These are phyloP conservation scores for Petrosia ficiformis DNA, from an alignment of 37 sponge, comb jelly and placozoan genomes.

Conservation along the genomic window DNA sequence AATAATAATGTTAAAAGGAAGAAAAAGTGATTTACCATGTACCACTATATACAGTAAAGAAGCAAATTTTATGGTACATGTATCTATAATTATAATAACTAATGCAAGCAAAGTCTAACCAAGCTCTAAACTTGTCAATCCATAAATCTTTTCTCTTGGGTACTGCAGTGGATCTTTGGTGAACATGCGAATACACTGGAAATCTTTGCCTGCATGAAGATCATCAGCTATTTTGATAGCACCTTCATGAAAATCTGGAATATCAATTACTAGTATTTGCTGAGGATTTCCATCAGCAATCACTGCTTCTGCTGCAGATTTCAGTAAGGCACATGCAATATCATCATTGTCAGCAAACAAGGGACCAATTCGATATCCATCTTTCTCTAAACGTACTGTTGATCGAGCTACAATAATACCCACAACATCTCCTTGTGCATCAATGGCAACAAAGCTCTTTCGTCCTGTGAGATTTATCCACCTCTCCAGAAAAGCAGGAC, in stretches of 20 bases:
- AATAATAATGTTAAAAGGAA: no score
- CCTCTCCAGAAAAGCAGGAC: not conserved
- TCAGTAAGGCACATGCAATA: conserved; percentile 5
- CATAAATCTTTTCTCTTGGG: not conserved
- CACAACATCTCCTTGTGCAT: conserved; percentile 2
- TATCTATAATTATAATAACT: no score
- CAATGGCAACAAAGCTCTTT: conserved; percentile 9
- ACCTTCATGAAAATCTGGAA: not conserved
- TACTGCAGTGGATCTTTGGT: not conserved
- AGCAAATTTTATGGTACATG: no score
- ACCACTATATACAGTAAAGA: no score
- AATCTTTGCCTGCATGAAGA: not conserved
- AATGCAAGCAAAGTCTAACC: no score
- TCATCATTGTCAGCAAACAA: conserved; percentile 27
- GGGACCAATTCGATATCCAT: conserved; percentile 9
- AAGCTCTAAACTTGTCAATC: not conserved
- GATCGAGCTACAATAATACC: conserved; percentile 1
- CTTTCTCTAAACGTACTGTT: not conserved
- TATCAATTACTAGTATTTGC: not conserved
- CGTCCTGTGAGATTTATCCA: not conserved
- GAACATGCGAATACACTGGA: not conserved
- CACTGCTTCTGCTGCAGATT: not conserved
- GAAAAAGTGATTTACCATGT: no score
- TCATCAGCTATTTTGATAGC: not conserved
- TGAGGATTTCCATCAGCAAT: not conserved